Evolutionary conservation across 2,113 vertebrate genomes (phyloP).

Genomic region (Caracal caracal): DNA sequence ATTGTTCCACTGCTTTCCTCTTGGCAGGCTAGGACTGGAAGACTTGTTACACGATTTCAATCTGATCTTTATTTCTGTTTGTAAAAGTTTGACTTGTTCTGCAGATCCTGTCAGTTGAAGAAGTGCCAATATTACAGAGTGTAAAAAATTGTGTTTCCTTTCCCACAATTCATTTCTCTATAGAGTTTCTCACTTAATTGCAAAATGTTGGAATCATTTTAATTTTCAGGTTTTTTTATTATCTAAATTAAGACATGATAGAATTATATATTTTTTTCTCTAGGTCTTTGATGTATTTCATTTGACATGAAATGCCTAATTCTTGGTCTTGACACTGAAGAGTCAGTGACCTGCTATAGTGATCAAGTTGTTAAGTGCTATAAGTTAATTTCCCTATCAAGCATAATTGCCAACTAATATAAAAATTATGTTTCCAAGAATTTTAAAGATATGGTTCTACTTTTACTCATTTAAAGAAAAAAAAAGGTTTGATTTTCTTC

Average conservation of each 20-base stretch:
- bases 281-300: slow-evolving; percentile 5
- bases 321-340: not conserved
- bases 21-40: not conserved
- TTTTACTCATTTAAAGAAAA: not conserved
- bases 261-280: slow-evolving; percentile 32
- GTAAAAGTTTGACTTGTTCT: slow-evolving; percentile 27
- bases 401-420: slow-evolving; percentile 16
- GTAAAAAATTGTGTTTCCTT: slow-evolving; percentile 65
- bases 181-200: slow-evolving; percentile 69
- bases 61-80: slow-evolving; percentile 58
- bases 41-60: slow-evolving; percentile 2
- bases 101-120: slow-evolving; percentile 43
- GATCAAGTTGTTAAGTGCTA: not conserved
- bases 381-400: slow-evolving; percentile 39
- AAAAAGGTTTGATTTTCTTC: not conserved
- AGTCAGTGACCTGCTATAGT: not conserved
- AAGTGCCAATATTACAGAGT: slow-evolving; percentile 48
- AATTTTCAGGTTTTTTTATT: slow-evolving; percentile 43
- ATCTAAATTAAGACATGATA: slow-evolving; percentile 61
- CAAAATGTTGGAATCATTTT: slow-evolving; percentile 61
- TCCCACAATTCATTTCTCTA: slow-evolving; percentile 57
- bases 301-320: not conserved
- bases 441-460: not conserved
- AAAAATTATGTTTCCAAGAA: not conserved
- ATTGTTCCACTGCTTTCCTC: not conserved